Percentiles rank a stretch among this genome's conserved stretches.
These are phyloP conservation scores for Azorinus chamasolen DNA, from an alignment of 2,888 invertebrate genomes.

Conservation along the genomic window DNA sequence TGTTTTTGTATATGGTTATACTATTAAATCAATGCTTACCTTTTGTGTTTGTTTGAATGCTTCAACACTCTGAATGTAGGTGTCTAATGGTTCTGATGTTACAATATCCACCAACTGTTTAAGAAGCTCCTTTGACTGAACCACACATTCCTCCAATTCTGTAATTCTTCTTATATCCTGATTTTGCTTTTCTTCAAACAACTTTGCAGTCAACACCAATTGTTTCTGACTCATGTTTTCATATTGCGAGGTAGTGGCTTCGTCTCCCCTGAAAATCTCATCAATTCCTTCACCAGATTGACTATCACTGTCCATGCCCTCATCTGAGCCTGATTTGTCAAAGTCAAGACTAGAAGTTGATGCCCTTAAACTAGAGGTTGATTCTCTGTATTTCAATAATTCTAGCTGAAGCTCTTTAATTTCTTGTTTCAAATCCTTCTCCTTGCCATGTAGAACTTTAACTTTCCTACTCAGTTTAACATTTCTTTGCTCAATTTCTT, in stretches of 20 bases:
- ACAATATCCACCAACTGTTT: constrained; percentile 41
- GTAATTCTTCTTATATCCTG: constrained; percentile 40
- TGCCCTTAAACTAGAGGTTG: constrained; percentile 46
- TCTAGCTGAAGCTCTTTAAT: constrained; percentile 61
- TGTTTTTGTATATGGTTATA: too few relatives aligned
- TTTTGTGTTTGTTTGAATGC: constrained; percentile 31
- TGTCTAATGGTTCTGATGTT: constrained; percentile 45
- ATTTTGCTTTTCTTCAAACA: constrained; percentile 49
- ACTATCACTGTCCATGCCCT: constrained; percentile 50
- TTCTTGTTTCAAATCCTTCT: constrained; percentile 62
- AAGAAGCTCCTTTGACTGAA: constrained; percentile 1
- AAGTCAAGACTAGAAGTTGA: constrained; percentile 56
- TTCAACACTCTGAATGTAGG: constrained; percentile 40
- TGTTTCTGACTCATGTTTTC: constrained; percentile 55
- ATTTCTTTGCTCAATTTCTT: constrained; percentile 57
- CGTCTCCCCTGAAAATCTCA: constrained; percentile 50
- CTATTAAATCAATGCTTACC: too few relatives aligned
- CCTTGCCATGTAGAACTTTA: constrained; percentile 53
- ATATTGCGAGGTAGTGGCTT: constrained; percentile 25
- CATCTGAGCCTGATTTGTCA: constrained; percentile 56
- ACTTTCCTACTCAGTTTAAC: constrained; percentile 55
- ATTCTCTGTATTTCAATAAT: constrained; percentile 33
- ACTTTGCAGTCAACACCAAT: constrained; percentile 52
- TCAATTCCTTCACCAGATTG: constrained; percentile 44
- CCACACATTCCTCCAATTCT: constrained; percentile 37